Evolutionary conservation across 2,888 invertebrate genomes (phyloP).

Genomic region (Hypomecis atomaria): DNA sequence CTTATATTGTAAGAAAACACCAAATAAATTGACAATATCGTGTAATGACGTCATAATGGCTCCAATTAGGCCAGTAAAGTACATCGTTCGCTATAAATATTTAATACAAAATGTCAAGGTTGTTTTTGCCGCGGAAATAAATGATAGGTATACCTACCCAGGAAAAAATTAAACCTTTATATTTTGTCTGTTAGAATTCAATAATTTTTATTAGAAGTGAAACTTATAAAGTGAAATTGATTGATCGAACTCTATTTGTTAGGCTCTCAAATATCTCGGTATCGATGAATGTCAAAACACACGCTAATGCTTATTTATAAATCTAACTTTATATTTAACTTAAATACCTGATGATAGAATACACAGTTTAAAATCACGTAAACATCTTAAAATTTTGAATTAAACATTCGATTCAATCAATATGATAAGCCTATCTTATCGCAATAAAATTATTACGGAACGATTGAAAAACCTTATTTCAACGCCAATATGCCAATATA

Average conservation of each 20-base stretch:
- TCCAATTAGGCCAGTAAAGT: conserved; percentile 33
- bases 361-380: not conserved
- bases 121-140: conserved; percentile 6
- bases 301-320: no score
- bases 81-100: conserved; percentile 27
- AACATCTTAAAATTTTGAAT: not conserved
- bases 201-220: conserved; percentile 57
- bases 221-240: conserved; percentile 65
- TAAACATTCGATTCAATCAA: conserved; percentile 35
- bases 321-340: no score
- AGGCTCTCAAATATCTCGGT: conserved; percentile 39
- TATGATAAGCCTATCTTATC: conserved; percentile 3
- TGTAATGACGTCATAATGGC: conserved; percentile 38
- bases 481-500: no score
- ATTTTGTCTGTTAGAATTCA: conserved; percentile 46
- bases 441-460: conserved; percentile 16
- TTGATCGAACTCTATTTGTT: conserved; percentile 67
- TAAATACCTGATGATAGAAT: no score
- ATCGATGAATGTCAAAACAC: no score
- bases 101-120: conserved; percentile 16
- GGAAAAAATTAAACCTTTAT: not conserved
- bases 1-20: conserved; percentile 75
- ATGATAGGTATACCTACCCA: no score
- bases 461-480: conserved; percentile 14
- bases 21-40: conserved; percentile 44